These are phyloP conservation scores for Zaprionus vittiger DNA, from an alignment of 1,140 invertebrate genomes.

Conservation along the genomic window DNA sequence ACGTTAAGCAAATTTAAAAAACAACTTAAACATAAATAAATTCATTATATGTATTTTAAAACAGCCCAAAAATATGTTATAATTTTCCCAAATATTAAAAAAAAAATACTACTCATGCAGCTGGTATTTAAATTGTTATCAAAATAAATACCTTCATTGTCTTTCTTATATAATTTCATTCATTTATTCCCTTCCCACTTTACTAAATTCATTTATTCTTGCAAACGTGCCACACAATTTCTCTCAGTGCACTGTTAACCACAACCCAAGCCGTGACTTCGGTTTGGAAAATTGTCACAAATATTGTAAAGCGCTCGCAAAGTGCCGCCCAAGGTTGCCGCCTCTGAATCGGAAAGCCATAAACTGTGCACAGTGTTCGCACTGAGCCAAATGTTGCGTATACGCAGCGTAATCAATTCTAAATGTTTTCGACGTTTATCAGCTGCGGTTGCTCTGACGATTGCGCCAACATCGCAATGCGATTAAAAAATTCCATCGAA, in stretches of 20 bases:
- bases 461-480: neutral
- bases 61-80: no score
- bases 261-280: neutral
- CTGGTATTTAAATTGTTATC: no score
- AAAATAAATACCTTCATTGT: no score
- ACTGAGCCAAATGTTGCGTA: constrained; percentile 65
- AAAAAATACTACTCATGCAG: no score
- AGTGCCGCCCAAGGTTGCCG: constrained; percentile 36
- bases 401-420: constrained; percentile 72
- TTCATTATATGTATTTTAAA: no score
- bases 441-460: constrained; percentile 35
- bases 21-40: no score
- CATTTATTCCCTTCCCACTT: neutral
- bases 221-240: neutral
- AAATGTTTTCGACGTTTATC: constrained; percentile 61
- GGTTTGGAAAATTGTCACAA: constrained; percentile 9
- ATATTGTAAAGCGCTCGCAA: constrained; percentile 21
- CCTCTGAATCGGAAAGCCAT: constrained; percentile 44
- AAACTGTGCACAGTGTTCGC: constrained; percentile 16
- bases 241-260: constrained; percentile 2
- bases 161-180: neutral
- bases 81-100: no score
- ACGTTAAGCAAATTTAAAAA: no score
- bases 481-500: constrained; percentile 7
- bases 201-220: neutral